Evolutionary conservation across 2,113 vertebrate species (phyloP).

Genomic region (Chloroceryle aenea): DNA sequence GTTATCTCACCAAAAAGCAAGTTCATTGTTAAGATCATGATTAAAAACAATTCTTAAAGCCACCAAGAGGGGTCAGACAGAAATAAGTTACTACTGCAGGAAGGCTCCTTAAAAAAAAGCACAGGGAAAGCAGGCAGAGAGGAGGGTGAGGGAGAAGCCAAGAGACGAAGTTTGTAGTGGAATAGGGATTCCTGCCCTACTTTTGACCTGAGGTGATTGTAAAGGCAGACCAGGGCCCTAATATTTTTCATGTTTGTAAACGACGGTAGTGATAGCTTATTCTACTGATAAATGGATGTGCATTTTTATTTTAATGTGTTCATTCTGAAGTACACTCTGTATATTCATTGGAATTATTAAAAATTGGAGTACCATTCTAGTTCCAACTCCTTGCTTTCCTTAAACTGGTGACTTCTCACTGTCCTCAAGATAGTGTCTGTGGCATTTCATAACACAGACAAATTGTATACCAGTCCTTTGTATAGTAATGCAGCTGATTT

Average conservation of each 20-base stretch:
- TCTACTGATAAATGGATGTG: background rate
- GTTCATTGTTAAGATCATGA: background rate
- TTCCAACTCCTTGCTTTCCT: background rate
- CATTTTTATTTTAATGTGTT: background rate
- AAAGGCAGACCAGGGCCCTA: background rate
- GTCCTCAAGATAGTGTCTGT: background rate
- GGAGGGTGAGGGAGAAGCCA: background rate
- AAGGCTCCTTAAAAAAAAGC: background rate
- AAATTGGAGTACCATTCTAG: background rate
- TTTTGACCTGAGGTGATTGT: background rate
- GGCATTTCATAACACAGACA: background rate
- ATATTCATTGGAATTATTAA: background rate
- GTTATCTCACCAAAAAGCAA: background rate
- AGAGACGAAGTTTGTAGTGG: background rate
- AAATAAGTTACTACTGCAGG: background rate
- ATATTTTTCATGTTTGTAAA: background rate
- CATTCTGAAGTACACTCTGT: background rate
- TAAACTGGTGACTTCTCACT: background rate
- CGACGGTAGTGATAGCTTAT: background rate
- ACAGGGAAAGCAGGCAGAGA: background rate
- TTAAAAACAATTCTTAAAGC: slow-evolving; percentile 1
- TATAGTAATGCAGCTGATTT: background rate
- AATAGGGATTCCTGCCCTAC: background rate
- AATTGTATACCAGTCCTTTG: background rate
- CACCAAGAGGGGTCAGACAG: slow-evolving; percentile 47